phyloP scores from a whole-genome alignment of 2,888 invertebrate species.

The Leucophora obtusa region DNA sequence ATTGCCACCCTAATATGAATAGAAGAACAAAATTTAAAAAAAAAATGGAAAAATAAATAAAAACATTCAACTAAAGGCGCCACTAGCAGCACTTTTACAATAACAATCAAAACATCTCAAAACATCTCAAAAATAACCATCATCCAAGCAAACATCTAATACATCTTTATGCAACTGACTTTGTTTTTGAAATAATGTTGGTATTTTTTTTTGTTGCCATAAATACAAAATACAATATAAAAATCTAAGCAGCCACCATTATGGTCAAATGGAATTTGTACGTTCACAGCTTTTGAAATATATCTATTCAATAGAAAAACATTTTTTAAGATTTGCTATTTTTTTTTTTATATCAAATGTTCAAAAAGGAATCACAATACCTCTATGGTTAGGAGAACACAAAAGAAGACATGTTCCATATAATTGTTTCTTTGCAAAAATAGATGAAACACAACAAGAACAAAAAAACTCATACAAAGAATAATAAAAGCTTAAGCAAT shows the following conservation, averaged over 20 bases:
- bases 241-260: constrained; percentile 44
- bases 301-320: constrained; percentile 33
- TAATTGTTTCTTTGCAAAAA: constrained; percentile 48
- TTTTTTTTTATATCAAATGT: not conserved
- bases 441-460: constrained; percentile 9
- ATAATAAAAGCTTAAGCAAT: constrained; percentile 19
- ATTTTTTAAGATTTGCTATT: not conserved
- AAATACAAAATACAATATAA: constrained; percentile 42
- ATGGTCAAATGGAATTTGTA: constrained; percentile 67
- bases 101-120: constrained; percentile 48
- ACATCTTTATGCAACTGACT: constrained; percentile 25
- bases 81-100: constrained; percentile 63
- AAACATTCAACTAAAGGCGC: constrained; percentile 60
- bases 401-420: constrained; percentile 47
- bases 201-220: constrained; percentile 27
- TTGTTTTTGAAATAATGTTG: not conserved
- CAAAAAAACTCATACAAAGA: constrained; percentile 20
- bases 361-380: constrained; percentile 35
- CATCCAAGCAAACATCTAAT: constrained; percentile 6
- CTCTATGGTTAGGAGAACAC: not conserved
- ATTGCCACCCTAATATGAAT: too few relatives aligned
- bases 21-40: too few relatives aligned
- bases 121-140: constrained; percentile 5
- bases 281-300: constrained; percentile 63
- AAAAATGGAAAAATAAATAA: constrained; percentile 30